A percentile compares a stretch with the other conserved stretches of the same genome.
These are phyloP conservation scores for Myrmophylax atrothorax DNA, from an alignment of 2,113 vertebrate species.

Conservation along the genomic window DNA sequence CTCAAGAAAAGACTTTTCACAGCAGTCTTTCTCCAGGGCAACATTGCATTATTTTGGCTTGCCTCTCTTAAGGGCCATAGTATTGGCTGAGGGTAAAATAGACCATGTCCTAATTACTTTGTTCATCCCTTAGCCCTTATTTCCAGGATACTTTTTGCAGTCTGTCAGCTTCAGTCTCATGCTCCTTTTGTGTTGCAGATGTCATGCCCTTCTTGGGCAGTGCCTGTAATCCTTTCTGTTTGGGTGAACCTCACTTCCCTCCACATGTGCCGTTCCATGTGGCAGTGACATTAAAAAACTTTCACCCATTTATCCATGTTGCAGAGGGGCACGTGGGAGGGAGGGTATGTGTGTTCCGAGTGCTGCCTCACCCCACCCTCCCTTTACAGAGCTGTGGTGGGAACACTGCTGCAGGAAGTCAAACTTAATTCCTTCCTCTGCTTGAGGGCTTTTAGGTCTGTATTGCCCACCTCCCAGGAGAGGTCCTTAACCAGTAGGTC, in stretches of 20 bases:
- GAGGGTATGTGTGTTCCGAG: neutral
- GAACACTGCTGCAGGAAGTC: neutral
- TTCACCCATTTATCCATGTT: neutral
- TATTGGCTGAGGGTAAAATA: neutral
- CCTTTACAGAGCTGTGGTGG: neutral
- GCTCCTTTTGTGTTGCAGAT: neutral
- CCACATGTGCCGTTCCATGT: fast-evolving
- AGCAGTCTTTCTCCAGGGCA: neutral
- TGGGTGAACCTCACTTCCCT: neutral
- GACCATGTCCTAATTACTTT: neutral
- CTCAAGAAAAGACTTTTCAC: neutral
- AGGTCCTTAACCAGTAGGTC: neutral
- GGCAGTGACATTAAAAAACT: neutral
- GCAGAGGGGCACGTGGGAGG: fast-evolving
- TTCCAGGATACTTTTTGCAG: neutral
- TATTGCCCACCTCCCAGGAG: slow-evolving; percentile 35
- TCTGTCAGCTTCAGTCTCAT: neutral
- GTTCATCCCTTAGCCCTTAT: neutral
- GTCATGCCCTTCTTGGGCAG: neutral
- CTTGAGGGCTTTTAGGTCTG: slow-evolving; percentile 25
- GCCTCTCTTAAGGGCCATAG: neutral
- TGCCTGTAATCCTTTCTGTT: neutral
- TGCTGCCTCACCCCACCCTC: neutral
- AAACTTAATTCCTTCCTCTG: slow-evolving; percentile 50
- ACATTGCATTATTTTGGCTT: neutral